Base-by-base conservation (phyloP, 2,113 vertebrate species). In the Corythornis vintsioides region DNA sequence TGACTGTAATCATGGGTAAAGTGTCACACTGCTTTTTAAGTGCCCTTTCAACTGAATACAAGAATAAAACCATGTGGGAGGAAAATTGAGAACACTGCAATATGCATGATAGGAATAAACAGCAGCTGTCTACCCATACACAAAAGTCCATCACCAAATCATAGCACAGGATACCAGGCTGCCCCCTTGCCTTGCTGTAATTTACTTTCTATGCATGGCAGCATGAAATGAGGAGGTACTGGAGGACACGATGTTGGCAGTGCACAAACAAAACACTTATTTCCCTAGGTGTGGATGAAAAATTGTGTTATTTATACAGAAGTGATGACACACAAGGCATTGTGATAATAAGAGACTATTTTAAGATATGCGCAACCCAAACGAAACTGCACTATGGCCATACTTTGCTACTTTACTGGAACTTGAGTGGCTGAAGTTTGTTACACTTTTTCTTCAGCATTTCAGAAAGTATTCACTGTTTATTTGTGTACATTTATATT, bases 41-140 rank as follows among this genome's bases (percentile, higher is more conserved):
- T 83, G 85, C 63, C 84, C 94, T 94, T 96, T 94, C 80, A 78
- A 28, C 75, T 70, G 81, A 88, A 14, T 7, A 76, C 92, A 93
- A 67, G 84, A 88, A 76, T 53, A 66, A 83, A 92, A 42, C 59
- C 86, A 74, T 67, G 94, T 95, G 89, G 94, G 94, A 95, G 94
- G 92, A 55, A 92, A 60, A 89, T 11, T 66, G 86, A 91, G 91
- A 96, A 86, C 87, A 86, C 45, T 86, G 93, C 83, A 93, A 57
- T 90, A 48, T 69, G 87, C 71, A 85, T 13, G 33, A 33, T 21
- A 56, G 88, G 74, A 90, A 94, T 40, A 95, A 95, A 94, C 91
- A 96, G 90, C 94, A 94, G 88, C 95, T 96, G 90, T 65, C 88
- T 73, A 9, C 65, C 38, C 38, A 52, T 21, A 86, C 83, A 74